Base-by-base conservation (phyloP, 2,888 invertebrate species). In the Hemithea aestivaria region DNA sequence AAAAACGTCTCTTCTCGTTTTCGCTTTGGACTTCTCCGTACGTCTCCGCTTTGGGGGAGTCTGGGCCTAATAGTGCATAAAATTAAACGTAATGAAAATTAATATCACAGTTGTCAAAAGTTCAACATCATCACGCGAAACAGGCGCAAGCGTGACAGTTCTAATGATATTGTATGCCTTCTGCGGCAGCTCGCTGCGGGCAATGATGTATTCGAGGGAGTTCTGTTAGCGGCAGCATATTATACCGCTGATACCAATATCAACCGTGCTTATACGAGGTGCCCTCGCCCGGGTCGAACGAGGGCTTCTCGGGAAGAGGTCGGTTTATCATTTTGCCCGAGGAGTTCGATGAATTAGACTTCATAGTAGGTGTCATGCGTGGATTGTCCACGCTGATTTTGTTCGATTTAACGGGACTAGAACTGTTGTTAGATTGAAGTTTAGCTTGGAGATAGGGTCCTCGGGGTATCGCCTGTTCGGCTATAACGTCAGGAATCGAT, bases 271-370 rank as follows among this genome's bases (percentile, higher is more conserved):
- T 64, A 27, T 61, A 78, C 35, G 89, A 83, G 1, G 82, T 71
- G 1, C 82, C 83, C 35, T 80, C 83, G n/a, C 76, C 82, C 2
- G 74, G 67, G 52, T 82, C 80, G 25, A 62, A 31, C 11, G 48
- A 39, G 9, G 92, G 92, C 63, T 91, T 91, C 45, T 90, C 89
- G 1, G 92, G 92, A 22, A 93, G 73, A n/a, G 92, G 92, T 48
- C 92, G 83, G 57, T 91, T 90, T 16, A 90, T 84, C 91, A 92
- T 92, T 56, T 88, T 90, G 12, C 70, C 78, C 1, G 83, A 78
- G n/a, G 80, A 74, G 20, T 80, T 82, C 1, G 89, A 85, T 6
- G 68, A 46, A 33, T 60, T 65, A 1, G 76, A 73, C 51, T 72
- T 73, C 2, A 73, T 64, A 2, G 77, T 73, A 0, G 75, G 71